Percentiles rank a stretch among this genome's conserved stretches.
These are phyloP conservation scores for Tromatobia lineatoria DNA, from an alignment of 2,888 invertebrate species.

Conservation along the genomic window DNA sequence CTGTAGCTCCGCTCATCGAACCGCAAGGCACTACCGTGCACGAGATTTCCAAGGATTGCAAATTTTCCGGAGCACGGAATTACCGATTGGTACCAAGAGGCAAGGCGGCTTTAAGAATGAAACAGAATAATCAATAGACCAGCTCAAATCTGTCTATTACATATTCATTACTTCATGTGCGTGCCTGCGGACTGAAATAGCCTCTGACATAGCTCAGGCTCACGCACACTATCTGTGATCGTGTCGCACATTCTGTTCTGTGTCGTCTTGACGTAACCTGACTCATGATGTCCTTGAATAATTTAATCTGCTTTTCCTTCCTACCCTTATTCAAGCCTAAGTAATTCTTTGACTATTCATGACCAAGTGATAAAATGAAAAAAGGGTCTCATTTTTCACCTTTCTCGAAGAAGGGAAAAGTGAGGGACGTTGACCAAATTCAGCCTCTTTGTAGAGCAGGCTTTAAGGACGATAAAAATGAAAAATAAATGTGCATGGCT, in stretches of 20 bases:
- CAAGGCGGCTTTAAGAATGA: background rate
- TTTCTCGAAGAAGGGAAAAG: no score
- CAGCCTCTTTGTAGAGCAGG: no score
- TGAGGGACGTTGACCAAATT: no score
- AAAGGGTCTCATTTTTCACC: no score
- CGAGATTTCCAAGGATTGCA: constrained; percentile 8
- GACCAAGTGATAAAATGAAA: background rate
- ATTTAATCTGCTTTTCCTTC: background rate
- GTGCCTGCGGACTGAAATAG: background rate
- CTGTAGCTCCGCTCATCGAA: constrained; percentile 8
- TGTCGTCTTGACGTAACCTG: background rate
- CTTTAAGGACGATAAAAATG: no score
- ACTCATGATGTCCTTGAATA: background rate
- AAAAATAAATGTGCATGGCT: no score
- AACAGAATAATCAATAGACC: background rate
- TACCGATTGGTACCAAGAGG: constrained; percentile 11
- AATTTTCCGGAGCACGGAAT: constrained; percentile 25
- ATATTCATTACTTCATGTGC: constrained; percentile 7
- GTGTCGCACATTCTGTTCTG: background rate
- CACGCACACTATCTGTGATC: background rate
- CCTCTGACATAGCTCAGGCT: background rate
- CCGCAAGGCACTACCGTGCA: constrained; percentile 7
- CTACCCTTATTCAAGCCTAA: no score
- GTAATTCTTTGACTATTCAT: background rate
- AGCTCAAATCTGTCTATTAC: background rate